Conservation (phyloP, 92 coral and sea anemone species). For the Zoanthus gigantus region DNA sequence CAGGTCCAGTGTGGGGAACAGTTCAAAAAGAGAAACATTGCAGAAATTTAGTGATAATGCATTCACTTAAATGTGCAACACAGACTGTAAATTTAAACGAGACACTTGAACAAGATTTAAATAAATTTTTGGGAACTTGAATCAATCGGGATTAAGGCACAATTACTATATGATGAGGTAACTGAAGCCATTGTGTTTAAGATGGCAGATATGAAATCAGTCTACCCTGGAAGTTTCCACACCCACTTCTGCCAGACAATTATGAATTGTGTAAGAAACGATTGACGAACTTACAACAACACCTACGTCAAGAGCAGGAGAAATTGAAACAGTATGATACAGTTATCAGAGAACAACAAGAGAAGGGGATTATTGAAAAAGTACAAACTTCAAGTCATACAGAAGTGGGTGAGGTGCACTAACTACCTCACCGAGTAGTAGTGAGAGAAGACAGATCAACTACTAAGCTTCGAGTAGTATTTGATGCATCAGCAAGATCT, state of each 20-base stretch:
- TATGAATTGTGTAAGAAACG: conserved; percentile 48
- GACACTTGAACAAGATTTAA: conserved; percentile 1
- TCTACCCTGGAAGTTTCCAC: conserved; percentile 61
- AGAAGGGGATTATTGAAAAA: conserved; percentile 62
- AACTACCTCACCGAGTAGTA: conserved; percentile 76
- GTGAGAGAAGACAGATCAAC: conserved; percentile 70
- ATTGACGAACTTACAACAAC: conserved; percentile 20
- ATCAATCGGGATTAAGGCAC: neutral
- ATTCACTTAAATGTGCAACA: neutral
- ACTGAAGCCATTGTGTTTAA: neutral
- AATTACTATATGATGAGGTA: neutral
- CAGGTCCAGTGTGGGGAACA: neutral
- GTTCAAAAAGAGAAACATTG: neutral
- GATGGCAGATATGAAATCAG: too few species aligned
- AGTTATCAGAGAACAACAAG: conserved; percentile 64
- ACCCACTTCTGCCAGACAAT: conserved; percentile 59
- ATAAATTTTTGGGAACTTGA: neutral
- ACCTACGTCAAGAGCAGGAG: conserved; percentile 50
- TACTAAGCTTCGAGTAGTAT: conserved; percentile 73
- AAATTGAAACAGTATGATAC: conserved; percentile 60
- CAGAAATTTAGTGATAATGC: neutral
- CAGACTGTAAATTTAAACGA: neutral
- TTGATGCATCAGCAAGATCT: conserved; percentile 71
- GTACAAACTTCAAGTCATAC: conserved; percentile 35
- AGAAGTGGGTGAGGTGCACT: conserved; percentile 66